Evolutionary conservation across 2,797 vertebrate genomes (phyloP).

Genomic region (Psittacula derbiana): DNA sequence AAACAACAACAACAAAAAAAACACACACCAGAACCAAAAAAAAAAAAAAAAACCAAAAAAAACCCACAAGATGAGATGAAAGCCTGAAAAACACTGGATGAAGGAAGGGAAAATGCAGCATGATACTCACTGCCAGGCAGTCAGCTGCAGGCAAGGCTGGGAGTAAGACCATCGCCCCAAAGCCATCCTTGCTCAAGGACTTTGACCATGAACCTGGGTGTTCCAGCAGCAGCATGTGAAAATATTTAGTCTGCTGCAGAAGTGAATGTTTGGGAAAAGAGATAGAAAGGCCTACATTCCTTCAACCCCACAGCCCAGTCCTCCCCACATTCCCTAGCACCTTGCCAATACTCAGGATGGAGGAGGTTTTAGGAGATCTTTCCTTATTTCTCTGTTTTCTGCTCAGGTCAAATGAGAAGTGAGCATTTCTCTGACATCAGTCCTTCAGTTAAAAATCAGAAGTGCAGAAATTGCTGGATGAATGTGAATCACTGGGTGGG

Average conservation of each 20-base stretch:
- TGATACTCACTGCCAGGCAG: background rate
- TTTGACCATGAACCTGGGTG: conserved; percentile 3
- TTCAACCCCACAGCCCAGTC: background rate
- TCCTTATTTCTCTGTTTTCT: background rate
- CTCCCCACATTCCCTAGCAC: conserved; percentile 16
- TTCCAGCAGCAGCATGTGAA: conserved; percentile 36
- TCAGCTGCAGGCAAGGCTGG: background rate
- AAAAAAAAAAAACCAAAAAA: no score
- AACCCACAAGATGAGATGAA: background rate
- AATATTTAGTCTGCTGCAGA: conserved; percentile 57
- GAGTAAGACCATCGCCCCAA: background rate
- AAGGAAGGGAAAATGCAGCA: background rate
- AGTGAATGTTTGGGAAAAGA: conserved; percentile 51
- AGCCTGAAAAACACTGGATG: background rate
- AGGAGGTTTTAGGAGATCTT: background rate
- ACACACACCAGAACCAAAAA: no score
- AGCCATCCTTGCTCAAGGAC: background rate
- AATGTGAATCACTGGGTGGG: background rate
- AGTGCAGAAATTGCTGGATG: background rate
- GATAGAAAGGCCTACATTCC: conserved; percentile 48
- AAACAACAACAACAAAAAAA: no score
- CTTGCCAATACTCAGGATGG: background rate
- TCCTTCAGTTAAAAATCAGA: background rate
- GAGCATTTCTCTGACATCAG: background rate
- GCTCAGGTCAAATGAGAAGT: rapidly evolving